Conservation (phyloP, 2,113 vertebrate species). For the Nettapus auritus region DNA sequence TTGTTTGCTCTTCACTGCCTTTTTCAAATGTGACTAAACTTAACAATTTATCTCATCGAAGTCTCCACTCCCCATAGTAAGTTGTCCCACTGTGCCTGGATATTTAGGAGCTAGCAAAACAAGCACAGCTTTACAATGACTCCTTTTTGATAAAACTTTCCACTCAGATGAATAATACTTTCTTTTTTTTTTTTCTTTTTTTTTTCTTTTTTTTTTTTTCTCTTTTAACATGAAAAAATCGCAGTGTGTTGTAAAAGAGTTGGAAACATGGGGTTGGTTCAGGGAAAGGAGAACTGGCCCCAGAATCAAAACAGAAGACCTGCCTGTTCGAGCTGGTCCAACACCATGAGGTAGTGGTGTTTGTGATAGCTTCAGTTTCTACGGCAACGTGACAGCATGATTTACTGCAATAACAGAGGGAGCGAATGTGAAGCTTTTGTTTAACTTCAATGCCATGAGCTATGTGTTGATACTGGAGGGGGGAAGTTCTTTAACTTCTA, state of each 20-base stretch:
- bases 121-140: not conserved
- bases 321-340: not conserved
- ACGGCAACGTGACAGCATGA: conserved; percentile 3
- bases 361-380: conserved; percentile 42
- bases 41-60: not conserved
- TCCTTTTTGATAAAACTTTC: not conserved
- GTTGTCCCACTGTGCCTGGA: not conserved
- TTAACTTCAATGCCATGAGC: conserved; percentile 23
- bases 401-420: conserved; percentile 40
- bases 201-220: not conserved
- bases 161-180: not conserved
- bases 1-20: not conserved
- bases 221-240: not conserved
- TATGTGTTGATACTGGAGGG: not conserved
- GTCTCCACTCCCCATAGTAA: not conserved
- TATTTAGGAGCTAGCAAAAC: not conserved
- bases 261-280: not conserved
- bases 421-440: conserved; percentile 55
- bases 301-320: not conserved
- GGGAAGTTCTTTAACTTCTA: not conserved
- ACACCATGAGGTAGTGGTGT: not conserved
- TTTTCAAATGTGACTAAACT: not conserved
- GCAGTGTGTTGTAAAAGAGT: not conserved
- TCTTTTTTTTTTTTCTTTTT: not conserved
- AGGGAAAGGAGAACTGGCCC: not conserved